Percentiles rank a stretch among this genome's conserved stretches.
phyloP scores from a whole-genome alignment of 2,113 vertebrate genomes.

The Microcebus griseorufus region DNA sequence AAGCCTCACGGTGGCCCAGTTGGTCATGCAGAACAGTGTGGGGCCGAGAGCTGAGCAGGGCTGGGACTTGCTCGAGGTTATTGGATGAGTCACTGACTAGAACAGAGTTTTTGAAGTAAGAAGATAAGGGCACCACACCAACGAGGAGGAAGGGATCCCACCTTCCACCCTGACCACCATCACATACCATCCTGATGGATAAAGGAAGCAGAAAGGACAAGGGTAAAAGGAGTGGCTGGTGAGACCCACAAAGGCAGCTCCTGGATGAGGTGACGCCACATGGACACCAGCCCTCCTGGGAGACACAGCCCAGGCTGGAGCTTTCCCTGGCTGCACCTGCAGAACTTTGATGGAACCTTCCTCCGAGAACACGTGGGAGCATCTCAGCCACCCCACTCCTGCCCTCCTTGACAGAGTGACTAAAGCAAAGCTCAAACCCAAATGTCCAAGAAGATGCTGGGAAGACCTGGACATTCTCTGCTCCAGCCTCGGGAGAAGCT shows the following conservation, averaged over 20 bases:
- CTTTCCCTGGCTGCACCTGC: neutral
- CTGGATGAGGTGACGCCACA: neutral
- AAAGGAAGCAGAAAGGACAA: neutral
- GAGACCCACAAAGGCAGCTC: neutral
- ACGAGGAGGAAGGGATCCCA: rapidly evolving
- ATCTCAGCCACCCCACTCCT: neutral
- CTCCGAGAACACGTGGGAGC: neutral
- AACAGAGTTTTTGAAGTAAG: neutral
- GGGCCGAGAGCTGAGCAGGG: too few species aligned
- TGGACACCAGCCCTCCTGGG: neutral
- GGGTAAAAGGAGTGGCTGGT: neutral
- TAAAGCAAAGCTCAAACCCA: neutral
- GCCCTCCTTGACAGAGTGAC: neutral
- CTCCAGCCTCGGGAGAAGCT: neutral
- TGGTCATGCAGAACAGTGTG: neutral
- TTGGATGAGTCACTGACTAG: neutral
- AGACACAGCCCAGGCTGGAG: neutral
- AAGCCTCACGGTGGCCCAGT: neutral
- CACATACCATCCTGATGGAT: neutral
- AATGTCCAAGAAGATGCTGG: neutral
- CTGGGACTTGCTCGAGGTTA: neutral
- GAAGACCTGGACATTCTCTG: neutral
- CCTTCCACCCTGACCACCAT: neutral
- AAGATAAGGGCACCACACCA: neutral
- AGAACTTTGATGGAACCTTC: neutral